Base-by-base conservation (phyloP, 2,113 vertebrate genomes). In the Phrynosoma blainvillii region DNA sequence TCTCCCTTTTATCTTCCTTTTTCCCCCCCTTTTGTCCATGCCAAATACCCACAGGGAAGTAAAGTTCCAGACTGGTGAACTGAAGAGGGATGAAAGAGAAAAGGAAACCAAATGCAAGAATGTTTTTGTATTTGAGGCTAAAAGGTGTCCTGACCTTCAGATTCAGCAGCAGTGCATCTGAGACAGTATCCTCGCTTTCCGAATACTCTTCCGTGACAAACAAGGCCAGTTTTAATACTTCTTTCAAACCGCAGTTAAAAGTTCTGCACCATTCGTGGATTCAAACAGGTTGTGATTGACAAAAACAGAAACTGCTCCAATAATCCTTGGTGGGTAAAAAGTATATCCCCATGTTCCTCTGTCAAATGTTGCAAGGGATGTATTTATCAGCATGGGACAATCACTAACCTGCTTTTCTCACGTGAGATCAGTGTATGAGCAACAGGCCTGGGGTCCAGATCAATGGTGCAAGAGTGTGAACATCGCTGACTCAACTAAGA, bases 1-100 rank as follows among this genome's bases (percentile, higher is more conserved):
- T 79, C 3, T 84, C 11, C 81, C 59, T 65, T 84, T 94, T 93
- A 92, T 93, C 95, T 93, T 91, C 84, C 91, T 91, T 85, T 84
- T 87, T 90, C 84, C 82, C 88, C 88, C n/a, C n/a, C n/a, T n/a
- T n/a, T 84, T 70, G 85, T 84, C 47, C 27, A 14, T 91, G 84
- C 83, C 88, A 86, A 86, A 80, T 56, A 47, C 89, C 14, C 25
- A 59, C 56, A n/a, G 75, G 54, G 56, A 87, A 84, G 89, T 70
- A 90, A 16, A 73, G 91, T 93, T 78, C 90, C 80, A 89, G 62
- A 83, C 30, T 20, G 90, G 62, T 32, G 80, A 89, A 90, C 68
- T 30, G 0, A 25, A 59, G 21, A 40, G 84, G 27, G 52, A 79
- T 79, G 30, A 59, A 79, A 59, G 11, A 66, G 56, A 25, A 65